Base-by-base conservation (phyloP, 2,888 invertebrate species). In the Exocentrus adspersus region DNA sequence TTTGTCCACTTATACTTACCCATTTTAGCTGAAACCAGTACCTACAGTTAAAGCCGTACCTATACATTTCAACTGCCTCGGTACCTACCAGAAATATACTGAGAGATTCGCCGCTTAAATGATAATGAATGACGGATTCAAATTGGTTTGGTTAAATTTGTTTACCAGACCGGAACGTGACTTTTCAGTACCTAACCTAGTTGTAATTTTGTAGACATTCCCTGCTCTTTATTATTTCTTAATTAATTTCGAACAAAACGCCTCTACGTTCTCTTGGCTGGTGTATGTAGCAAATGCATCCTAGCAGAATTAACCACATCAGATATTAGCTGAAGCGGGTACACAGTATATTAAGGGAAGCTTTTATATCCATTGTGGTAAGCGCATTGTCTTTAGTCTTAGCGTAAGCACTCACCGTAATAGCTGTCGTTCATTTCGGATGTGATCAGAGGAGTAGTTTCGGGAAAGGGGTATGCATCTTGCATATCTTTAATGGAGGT, bases 341-440 rank as follows among this genome's bases (percentile, higher is more conserved):
- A 53, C 20, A 53, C 37, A 37, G 10, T 14, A 53, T 30, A 10
- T 32, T 53, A 12, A 52, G 16, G n/a, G 20, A 41, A 16, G 53
- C 53, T 53, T 21, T 53, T 53, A 53, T 53, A 20, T 37, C 19
- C 37, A 53, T 53, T 41, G 42, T 53, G 41, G 19, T 10, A 20
- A 41, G 53, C 21, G 41, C 53, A 41, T 53, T 53, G 53, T 53
- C 53, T 53, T 37, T 20, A 21, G 53, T 41, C 4, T 41, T 21
- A 41, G 42, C 21, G 10, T 41, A 53, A 53, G 53, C 53, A 41
- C 53, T 41, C 53, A 21, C 41, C 53, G 19, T 53, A 53, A 53
- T 53, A 53, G 41, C 48, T 48, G 48, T 28, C 28, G 48, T 17
- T 48, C 48, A 48, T 48, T 48, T 48, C 9, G 17, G 21, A 53